Evolutionary conservation across 2,797 vertebrate species (phyloP).

Genomic region (Platalea minor): DNA sequence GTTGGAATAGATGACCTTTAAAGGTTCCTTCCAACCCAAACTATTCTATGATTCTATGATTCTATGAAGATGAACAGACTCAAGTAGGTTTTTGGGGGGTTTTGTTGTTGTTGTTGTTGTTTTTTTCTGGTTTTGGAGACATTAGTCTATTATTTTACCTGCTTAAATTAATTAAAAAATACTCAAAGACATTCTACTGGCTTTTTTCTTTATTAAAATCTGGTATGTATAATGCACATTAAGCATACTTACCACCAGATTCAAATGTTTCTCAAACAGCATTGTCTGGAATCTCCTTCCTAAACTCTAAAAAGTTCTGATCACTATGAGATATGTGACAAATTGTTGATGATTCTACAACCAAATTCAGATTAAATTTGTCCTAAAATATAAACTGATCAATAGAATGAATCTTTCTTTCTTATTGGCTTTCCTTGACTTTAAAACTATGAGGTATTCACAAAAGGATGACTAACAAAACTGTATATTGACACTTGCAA

Average conservation of each 20-base stretch:
- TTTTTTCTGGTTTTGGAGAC: neutral
- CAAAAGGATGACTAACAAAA: neutral
- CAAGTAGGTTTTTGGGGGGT: neutral
- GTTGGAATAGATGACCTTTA: neutral
- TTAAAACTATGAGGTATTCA: neutral
- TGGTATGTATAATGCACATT: neutral
- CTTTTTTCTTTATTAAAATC: neutral
- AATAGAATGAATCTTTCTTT: neutral
- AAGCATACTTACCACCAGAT: neutral
- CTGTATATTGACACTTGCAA: neutral
- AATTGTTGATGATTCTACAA: neutral
- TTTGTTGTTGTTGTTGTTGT: too few relatives aligned
- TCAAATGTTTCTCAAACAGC: neutral
- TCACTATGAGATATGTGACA: neutral
- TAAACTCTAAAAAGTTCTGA: neutral
- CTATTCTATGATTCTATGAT: neutral
- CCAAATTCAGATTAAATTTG: neutral
- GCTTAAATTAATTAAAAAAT: neutral
- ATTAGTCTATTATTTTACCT: neutral
- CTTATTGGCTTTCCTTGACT: neutral
- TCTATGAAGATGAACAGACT: neutral
- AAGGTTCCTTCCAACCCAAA: neutral
- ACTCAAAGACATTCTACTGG: rapidly evolving
- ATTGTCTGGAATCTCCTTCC: neutral
- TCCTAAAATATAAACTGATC: neutral